phyloP scores from a whole-genome alignment of 2,113 vertebrate species.

The Burhinus oedicnemus region DNA sequence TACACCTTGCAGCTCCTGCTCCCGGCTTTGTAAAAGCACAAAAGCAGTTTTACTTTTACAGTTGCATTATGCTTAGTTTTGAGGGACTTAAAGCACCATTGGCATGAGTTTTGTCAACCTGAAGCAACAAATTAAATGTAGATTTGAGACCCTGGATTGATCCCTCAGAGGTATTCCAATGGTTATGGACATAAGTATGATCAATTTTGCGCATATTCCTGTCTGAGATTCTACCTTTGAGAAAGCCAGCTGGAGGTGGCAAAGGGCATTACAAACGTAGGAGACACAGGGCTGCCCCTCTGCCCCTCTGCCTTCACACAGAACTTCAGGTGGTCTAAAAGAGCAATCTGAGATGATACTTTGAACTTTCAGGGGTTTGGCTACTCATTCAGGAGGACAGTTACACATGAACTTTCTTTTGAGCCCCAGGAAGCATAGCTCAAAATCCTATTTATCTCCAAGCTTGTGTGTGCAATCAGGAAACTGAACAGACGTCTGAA shows the following conservation, averaged over 20 bases:
- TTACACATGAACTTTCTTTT: background rate
- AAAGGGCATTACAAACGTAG: background rate
- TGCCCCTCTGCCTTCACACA: background rate
- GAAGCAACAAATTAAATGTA: background rate
- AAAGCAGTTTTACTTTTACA: background rate
- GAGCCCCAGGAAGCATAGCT: background rate
- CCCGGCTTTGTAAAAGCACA: background rate
- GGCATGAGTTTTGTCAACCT: background rate
- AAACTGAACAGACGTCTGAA: background rate
- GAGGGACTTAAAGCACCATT: background rate
- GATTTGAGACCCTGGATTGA: background rate
- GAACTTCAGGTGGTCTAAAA: background rate
- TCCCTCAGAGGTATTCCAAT: background rate
- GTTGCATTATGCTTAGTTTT: background rate
- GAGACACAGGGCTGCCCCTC: background rate
- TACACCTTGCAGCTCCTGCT: background rate
- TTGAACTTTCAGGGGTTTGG: background rate
- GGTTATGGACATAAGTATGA: background rate
- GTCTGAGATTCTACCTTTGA: background rate
- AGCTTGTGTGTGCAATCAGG: background rate
- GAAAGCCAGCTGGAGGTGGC: background rate
- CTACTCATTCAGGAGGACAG: background rate
- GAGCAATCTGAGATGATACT: background rate
- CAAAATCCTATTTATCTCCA: background rate
- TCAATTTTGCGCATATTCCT: background rate